Conservation (phyloP, 23 tunicate genomes). For the Styela clava region DNA sequence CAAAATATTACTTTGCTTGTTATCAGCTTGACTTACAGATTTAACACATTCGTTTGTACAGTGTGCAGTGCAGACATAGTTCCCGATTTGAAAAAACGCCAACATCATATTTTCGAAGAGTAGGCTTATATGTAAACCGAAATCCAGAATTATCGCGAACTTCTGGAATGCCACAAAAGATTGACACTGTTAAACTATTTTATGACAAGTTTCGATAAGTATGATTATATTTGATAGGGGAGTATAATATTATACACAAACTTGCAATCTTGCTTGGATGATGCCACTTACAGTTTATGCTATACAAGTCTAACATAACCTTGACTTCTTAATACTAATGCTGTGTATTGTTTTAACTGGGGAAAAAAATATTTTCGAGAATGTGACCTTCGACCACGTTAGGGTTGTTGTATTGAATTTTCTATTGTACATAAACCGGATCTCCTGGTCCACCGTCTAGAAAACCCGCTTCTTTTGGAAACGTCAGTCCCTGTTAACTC, state of each 20-base stretch:
- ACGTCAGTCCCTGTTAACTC: constrained; percentile 14
- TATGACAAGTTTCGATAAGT: too few relatives aligned
- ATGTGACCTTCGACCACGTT: background rate
- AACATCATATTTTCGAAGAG: constrained; percentile 38
- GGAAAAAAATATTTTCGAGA: too few relatives aligned
- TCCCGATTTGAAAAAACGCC: constrained; percentile 12
- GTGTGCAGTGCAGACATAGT: constrained; percentile 16
- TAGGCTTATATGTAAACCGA: constrained; percentile 28
- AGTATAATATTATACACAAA: too few relatives aligned
- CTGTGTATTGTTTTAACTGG: too few relatives aligned
- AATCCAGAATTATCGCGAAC: constrained; percentile 44
- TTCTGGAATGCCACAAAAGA: constrained; percentile 15
- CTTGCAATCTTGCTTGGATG: too few relatives aligned
- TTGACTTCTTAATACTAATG: too few relatives aligned
- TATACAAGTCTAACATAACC: too few relatives aligned
- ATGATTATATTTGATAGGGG: too few relatives aligned
- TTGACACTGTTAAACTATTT: too few relatives aligned
- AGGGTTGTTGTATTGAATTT: constrained; percentile 52
- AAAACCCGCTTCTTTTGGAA: constrained; percentile 45
- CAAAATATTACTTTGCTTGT: background rate
- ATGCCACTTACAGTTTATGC: too few relatives aligned
- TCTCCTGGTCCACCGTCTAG: constrained; percentile 29
- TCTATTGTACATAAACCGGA: constrained; percentile 12
- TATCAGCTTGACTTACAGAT: constrained; percentile 23
- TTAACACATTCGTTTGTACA: constrained; percentile 27